Evolutionary conservation across 2,797 vertebrate species (phyloP), one percentile per base, ranked within the genome.

Genomic region (Lophura swinhoii): DNA sequence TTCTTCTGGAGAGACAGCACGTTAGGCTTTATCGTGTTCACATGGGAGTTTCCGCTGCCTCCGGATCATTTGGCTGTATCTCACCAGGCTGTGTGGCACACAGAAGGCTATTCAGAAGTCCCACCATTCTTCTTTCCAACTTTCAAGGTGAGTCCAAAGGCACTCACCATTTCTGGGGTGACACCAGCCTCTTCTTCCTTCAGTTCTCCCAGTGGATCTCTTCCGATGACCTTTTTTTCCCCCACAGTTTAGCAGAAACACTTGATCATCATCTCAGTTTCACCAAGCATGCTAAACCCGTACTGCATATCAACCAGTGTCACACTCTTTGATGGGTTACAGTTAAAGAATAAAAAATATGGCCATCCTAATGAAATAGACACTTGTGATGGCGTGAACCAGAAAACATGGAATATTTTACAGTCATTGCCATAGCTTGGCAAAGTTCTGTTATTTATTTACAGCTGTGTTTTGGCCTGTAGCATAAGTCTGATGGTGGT

Each of bases 381-480:
- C n/a, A 28, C 87, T 79, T 20, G 59, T 67, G 67, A 88, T 78
- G 70, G 89, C 78, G 59, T 63, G 79, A 95, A 70, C 29, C 72
- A 88, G 67, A 76, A 77, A 84, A 63, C 79, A 67, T 44, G 67
- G 79, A 90, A 73, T 28, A 64, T 84, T 94, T 67, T 86, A 67
- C 63, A 81, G 71, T 64, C 73, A 56, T 41, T 86, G 70, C 48
- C 55, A 55, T 28, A 70, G 76, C 73, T 84, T 84, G 59, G 63
- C 55, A 73, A 69, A 92, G 51, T 51, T 39, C 31, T 86, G 0
- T 75, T 83, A 80, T 93, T 95, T 92, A 92, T 93, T 94, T 92
- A 89, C 70, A 87, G 46, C 37, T 55, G 18, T 16, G 55, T 77
- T 90, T 92, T 87, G 35, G 31, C 76, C 64, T 75, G 26, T 63